Evolutionary conservation across 2,797 vertebrate species (phyloP), one percentile per base, ranked within the genome.

Genomic region (Botia kubotai): DNA sequence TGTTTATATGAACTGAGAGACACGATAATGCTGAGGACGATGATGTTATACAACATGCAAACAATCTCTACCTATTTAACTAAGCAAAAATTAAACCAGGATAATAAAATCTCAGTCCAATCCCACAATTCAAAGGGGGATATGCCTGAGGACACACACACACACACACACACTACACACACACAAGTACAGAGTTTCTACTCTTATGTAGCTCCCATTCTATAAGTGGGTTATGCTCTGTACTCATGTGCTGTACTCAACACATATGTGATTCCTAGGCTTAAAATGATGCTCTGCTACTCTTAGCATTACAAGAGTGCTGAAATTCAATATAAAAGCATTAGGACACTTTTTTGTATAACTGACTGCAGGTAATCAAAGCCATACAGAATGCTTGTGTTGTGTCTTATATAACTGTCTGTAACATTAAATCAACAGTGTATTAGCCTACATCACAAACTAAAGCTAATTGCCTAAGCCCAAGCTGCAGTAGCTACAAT

Each of bases 161-260:
- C 53, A 66, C 57, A 58, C 62, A 62, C 17, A 39, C 36, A 39
- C 7, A 39, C 36, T 26, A 39, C 7, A 39, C 36, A 39, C 7
- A 39, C 36, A 39, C 7, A 39, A 43, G 52, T 36, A 60, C 72
- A 71, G 57, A 65, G 58, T 69, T 83, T 82, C 81, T 75, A 77
- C 79, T 84, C 82, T 48, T 83, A 67, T 75, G 74, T 72, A 78
- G 81, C 19, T 79, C 83, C 83, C 85, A 39, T 87, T 73, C 82
- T 78, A 79, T 79, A 92, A 91, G 83, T 90, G 76, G 90, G 89
- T 90, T 90, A 90, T 55, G 69, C 76, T 39, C 6, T 39, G 36
- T 8, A 39, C 36, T 39, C 36, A 33, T 33, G 36, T 7, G 36
- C 36, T 6, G 6, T 39, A 16, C 70, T 67, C 26, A 83, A 77